These are phyloP conservation scores for Zaprionus inermis DNA, from an alignment of 1,140 invertebrate species.

Conservation along the genomic window DNA sequence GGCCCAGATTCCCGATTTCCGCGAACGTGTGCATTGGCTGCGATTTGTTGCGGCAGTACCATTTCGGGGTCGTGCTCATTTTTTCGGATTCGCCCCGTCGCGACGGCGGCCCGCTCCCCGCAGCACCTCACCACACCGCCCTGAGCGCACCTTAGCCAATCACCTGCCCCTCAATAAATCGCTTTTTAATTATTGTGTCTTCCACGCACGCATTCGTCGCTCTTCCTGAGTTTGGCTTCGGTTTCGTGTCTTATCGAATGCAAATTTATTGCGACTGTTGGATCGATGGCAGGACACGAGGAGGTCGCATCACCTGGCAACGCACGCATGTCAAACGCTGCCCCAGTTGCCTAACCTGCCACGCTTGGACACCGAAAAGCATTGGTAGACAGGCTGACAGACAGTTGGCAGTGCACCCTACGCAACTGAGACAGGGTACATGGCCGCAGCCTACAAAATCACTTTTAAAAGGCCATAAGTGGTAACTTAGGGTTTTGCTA, in stretches of 20 bases:
- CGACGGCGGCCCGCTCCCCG: conserved; percentile 10
- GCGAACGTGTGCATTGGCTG: conserved; percentile 82
- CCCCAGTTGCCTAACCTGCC: background rate
- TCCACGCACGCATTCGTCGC: conserved; percentile 67
- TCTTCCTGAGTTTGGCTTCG: conserved; percentile 41
- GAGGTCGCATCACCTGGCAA: conserved; percentile 63
- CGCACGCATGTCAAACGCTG: conserved; percentile 57
- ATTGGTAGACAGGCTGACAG: conserved; percentile 69
- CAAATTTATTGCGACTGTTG: conserved; percentile 70
- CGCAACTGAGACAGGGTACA: background rate
- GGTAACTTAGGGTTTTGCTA: too few species aligned
- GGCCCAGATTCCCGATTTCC: conserved; percentile 76
- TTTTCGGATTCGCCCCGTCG: conserved; percentile 58
- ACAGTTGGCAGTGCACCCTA: conserved; percentile 26
- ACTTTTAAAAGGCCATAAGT: too few species aligned
- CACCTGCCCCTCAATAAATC: conserved; percentile 63
- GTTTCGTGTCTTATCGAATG: conserved; percentile 48
- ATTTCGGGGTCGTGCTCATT: conserved; percentile 82
- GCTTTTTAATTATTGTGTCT: conserved; percentile 82
- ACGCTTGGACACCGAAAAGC: conserved; percentile 16
- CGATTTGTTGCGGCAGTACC: conserved; percentile 84
- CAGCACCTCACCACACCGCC: conserved; percentile 16
- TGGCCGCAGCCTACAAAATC: too few species aligned
- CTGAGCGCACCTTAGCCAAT: conserved; percentile 47
- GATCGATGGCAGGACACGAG: conserved; percentile 60